phyloP scores from a whole-genome alignment of 2,888 invertebrate species.

The Chloroclysta siterata region DNA sequence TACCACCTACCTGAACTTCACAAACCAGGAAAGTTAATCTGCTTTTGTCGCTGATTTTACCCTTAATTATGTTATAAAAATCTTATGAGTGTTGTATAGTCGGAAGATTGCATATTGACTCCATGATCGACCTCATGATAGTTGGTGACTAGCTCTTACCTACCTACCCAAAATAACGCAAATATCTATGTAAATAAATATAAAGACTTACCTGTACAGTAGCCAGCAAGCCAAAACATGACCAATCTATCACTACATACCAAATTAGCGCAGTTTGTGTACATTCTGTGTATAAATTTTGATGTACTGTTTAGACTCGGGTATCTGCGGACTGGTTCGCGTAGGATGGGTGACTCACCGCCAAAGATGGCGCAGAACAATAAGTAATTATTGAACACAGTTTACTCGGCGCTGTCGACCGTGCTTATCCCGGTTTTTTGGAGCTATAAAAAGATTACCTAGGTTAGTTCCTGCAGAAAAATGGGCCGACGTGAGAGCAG shows the following conservation, averaged over 20 bases:
- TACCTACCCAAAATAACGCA: no score
- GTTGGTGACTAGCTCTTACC: no score
- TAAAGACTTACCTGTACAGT: neutral
- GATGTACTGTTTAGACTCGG: conserved; percentile 58
- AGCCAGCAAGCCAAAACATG: conserved; percentile 2
- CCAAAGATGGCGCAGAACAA: conserved; percentile 71
- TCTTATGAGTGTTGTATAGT: no score
- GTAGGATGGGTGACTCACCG: conserved; percentile 56
- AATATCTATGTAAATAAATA: no score
- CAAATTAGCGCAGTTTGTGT: conserved; percentile 30
- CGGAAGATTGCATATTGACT: no score
- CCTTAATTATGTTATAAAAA: no score
- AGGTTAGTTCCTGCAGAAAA: neutral
- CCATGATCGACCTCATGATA: no score
- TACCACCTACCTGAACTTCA: no score
- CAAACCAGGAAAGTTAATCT: no score
- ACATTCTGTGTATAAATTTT: conserved; percentile 57
- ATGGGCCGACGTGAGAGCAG: neutral
- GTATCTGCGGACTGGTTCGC: conserved; percentile 50
- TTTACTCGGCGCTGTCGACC: conserved; percentile 38
- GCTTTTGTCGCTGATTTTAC: no score
- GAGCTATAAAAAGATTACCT: conserved; percentile 21
- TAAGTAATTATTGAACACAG: conserved; percentile 67
- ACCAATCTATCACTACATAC: conserved; percentile 17
- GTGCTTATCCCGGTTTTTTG: conserved; percentile 41